Conservation (phyloP, 2,113 vertebrate species). For the Scomber scombrus region DNA sequence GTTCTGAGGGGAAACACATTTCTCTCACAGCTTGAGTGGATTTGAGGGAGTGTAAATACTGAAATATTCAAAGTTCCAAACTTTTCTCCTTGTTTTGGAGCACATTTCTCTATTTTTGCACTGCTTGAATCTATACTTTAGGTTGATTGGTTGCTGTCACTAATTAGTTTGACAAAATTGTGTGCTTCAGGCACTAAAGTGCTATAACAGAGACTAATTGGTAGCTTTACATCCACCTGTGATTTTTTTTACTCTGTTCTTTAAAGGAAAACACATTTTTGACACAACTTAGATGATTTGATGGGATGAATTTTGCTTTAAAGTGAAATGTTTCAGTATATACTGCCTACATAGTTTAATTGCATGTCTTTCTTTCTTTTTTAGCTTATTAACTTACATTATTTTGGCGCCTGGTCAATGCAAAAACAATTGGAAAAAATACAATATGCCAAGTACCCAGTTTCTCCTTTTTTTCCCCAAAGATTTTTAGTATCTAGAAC, state of each 20-base stretch:
- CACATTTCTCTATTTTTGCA: conserved; percentile 35
- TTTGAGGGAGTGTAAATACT: conserved; percentile 70
- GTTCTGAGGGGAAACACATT: conserved; percentile 63
- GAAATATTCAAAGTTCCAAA: conserved; percentile 57
- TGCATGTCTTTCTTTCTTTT: background rate
- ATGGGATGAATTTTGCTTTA: background rate
- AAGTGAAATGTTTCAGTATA: conserved; percentile 9
- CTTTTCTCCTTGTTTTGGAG: conserved; percentile 12
- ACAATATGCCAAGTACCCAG: background rate
- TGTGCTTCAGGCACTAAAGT: background rate
- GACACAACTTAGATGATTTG: background rate
- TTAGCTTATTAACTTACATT: background rate
- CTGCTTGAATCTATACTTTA: conserved; percentile 1
- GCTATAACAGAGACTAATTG: background rate
- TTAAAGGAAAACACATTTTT: background rate
- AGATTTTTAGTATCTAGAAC: background rate
- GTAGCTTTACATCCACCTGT: background rate
- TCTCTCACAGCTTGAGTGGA: conserved; percentile 70
- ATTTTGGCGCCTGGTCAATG: background rate
- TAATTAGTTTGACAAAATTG: background rate
- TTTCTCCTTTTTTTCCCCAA: too few species aligned
- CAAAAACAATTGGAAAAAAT: background rate
- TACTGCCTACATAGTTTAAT: background rate
- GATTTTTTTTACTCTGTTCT: background rate
- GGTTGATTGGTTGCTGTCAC: conserved; percentile 21